Base-by-base conservation (phyloP, 1,140 invertebrate species). In the Wiebesia pumilae region DNA sequence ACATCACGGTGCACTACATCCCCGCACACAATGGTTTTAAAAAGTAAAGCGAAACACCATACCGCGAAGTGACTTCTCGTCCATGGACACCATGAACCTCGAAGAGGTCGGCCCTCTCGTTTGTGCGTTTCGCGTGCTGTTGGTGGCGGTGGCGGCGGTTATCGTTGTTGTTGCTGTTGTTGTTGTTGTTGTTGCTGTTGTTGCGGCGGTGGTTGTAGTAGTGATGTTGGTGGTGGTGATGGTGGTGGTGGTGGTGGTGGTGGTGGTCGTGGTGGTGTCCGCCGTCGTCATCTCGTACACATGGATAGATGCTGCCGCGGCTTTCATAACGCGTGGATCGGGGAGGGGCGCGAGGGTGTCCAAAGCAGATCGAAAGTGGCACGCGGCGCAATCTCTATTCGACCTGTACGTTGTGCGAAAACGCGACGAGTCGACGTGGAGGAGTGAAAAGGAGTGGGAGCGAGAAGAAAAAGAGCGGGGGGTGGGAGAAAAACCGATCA, bases 331-430 rank as follows among this genome's bases (percentile, higher is more conserved):
- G 33, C 30, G 58, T 24, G 65, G 19, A 30, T 0, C 9, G 65
- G 9, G 7, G 65, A 27, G 65, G 33, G 16, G 12, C 10, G 24
- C 3, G 12, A 7, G 71, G 71, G 71, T 47, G 43, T 16, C 47
- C 77, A 16, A 43, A 51, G 81, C 65, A 73, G 69, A 83, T 73
- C 67, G 81, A 83, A 83, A 83, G 69, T 73, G 81, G 81, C 81
- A 83, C 81, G 81, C 81, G 73, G 82, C 82, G 82, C 82, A 81
- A 81, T 81, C 80, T 81, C 80, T 30, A 69, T 65, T 81, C 82
- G 71, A 62, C 69, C 69, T 47, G 69, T 51, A 47, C 67, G 47
- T 33, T 40, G 58, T 24, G 78, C 78, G 78, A 62, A 81, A 62
- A 58, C 54, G 54, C 78, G 54, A 81, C 78, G 78, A 58, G 77